These are phyloP conservation scores for Heliconius sara DNA, from an alignment of 2,888 invertebrate species.

Conservation along the genomic window DNA sequence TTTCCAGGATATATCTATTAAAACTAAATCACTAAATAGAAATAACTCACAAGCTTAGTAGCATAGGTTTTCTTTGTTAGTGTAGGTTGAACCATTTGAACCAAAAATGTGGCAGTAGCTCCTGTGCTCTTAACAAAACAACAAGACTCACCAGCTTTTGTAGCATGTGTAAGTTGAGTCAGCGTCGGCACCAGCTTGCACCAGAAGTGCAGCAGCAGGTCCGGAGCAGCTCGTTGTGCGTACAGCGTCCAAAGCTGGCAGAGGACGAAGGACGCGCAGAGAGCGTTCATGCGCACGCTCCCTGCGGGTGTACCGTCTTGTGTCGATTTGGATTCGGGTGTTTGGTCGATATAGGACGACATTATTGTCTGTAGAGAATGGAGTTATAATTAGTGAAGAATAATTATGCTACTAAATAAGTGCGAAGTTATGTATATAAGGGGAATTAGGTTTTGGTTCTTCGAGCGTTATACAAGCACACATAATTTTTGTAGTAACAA, in stretches of 20 bases:
- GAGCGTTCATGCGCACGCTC: constrained; percentile 94
- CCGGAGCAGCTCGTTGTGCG: constrained; percentile 87
- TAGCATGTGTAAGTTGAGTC: constrained; percentile 90
- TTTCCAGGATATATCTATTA: too few species aligned
- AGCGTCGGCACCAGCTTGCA: constrained; percentile 98
- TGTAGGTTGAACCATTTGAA: too few species aligned
- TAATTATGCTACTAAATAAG: neutral
- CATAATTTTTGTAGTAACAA: too few species aligned
- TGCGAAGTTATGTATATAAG: neutral
- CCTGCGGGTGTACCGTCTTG: constrained; percentile 74
- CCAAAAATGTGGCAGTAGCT: too few species aligned
- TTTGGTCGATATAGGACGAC: constrained; percentile 98
- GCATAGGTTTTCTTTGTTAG: too few species aligned
- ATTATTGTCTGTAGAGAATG: constrained; percentile 88
- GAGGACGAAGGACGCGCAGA: constrained; percentile 98
- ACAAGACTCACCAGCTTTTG: constrained; percentile 91
- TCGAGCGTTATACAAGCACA: too few species aligned
- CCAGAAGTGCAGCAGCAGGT: constrained; percentile 98
- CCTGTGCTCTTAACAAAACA: neutral
- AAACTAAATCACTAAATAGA: too few species aligned
- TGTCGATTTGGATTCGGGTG: constrained; percentile 79
- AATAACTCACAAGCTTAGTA: too few species aligned
- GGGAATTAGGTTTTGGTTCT: too few species aligned
- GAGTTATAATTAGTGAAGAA: neutral
- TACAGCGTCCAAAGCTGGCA: constrained; percentile 99